phyloP scores from a whole-genome alignment of 2,113 vertebrate genomes.

The Prunella fulvescens region DNA sequence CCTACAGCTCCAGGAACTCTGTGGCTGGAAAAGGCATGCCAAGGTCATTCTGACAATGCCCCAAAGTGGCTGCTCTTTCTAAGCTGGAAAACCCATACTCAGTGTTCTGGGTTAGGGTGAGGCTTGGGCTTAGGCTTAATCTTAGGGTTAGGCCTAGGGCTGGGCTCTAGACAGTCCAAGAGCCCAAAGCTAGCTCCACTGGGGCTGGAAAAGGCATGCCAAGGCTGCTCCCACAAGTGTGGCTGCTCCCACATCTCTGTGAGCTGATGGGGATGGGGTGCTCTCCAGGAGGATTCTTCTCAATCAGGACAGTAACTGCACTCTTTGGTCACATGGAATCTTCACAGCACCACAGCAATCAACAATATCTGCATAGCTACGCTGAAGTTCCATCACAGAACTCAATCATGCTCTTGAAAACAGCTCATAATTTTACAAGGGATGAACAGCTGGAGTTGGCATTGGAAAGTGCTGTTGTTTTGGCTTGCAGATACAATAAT shows the following conservation, averaged over 20 bases:
- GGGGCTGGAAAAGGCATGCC: neutral
- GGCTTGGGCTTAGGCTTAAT: neutral
- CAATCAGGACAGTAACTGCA: neutral
- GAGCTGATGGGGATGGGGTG: fast-evolving
- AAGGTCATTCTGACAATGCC: no score
- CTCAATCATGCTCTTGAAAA: conserved; percentile 24
- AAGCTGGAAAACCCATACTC: neutral
- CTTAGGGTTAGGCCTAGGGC: neutral
- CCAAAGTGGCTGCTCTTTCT: neutral
- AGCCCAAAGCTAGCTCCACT: no score
- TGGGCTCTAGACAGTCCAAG: neutral
- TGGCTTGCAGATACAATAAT: conserved; percentile 59
- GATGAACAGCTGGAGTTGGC: conserved; percentile 63
- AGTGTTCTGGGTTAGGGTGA: neutral
- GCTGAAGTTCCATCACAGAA: neutral
- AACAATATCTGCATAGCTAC: neutral
- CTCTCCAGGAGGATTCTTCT: neutral
- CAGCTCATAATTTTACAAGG: conserved; percentile 56
- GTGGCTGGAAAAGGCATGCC: neutral
- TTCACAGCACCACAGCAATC: neutral
- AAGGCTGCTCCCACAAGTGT: fast-evolving
- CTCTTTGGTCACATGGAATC: neutral
- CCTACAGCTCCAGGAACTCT: neutral
- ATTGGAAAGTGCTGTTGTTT: conserved; percentile 49
- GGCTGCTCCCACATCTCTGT: neutral